Evolutionary conservation across 2,888 invertebrate genomes (phyloP).

Genomic region (Molorchus minor): DNA sequence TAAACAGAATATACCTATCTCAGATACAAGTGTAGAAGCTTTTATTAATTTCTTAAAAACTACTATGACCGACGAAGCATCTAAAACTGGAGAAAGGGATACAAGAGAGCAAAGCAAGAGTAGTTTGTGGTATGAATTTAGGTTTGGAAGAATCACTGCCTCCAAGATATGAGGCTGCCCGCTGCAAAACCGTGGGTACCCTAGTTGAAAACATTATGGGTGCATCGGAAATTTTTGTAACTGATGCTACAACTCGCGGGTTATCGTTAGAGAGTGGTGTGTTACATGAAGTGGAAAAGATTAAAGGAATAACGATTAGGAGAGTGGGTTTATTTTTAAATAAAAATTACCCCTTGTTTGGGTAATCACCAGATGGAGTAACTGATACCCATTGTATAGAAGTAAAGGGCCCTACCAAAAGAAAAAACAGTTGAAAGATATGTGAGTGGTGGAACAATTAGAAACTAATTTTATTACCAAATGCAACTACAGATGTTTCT

Average conservation of each 20-base stretch:
- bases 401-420: constrained; percentile 46
- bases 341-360: not conserved
- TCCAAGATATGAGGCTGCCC: no score
- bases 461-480: constrained; percentile 33
- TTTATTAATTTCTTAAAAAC: no score
- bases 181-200: no score
- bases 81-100: no score
- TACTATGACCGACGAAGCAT: no score
- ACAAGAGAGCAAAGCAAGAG: no score
- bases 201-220: no score
- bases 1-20: no score
- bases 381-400: constrained; percentile 41
- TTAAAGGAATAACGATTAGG: not conserved
- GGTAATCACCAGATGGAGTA: constrained; percentile 44
- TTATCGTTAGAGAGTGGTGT: not conserved
- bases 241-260: constrained; percentile 12
- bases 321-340: not conserved
- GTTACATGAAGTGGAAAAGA: not conserved
- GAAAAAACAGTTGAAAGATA: constrained; percentile 12
- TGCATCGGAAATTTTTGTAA: no score
- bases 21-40: no score
- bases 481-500: constrained; percentile 41
- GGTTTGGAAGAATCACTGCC: no score
- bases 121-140: no score
- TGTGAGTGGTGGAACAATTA: constrained; percentile 24